Evolutionary conservation across 2,888 invertebrate species (phyloP).

Genomic region (Pseudococcus jackbeardsleyi): DNA sequence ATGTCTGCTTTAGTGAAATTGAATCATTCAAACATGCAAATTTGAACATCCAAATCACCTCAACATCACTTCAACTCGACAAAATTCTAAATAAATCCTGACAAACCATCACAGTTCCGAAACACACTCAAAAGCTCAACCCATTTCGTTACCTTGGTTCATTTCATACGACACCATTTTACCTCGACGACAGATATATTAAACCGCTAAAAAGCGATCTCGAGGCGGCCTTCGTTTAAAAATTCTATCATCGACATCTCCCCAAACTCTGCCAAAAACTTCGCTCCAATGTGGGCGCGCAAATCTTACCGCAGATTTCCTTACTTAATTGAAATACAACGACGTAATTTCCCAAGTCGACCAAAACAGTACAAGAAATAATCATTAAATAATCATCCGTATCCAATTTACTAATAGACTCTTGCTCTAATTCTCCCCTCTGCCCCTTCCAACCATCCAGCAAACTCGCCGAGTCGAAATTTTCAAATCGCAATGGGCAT

Average conservation of each 20-base stretch:
- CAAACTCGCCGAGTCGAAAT: neutral
- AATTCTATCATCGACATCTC: neutral
- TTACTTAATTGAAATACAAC: slow-evolving; percentile 26
- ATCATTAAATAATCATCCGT: slow-evolving; percentile 42
- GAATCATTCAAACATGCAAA: no score
- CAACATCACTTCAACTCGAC: no score
- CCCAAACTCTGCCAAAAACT: neutral
- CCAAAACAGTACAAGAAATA: slow-evolving; percentile 19
- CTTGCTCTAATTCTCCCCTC: neutral
- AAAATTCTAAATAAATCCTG: no score
- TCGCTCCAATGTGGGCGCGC: neutral
- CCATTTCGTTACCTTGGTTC: neutral
- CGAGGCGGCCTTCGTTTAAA: neutral
- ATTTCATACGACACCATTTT: neutral
- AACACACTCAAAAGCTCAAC: neutral
- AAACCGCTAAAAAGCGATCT: neutral
- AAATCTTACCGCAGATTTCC: slow-evolving; percentile 32
- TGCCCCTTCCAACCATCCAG: neutral
- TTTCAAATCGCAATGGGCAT: neutral
- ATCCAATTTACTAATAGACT: slow-evolving; percentile 29
- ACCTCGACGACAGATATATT: neutral
- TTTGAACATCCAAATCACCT: no score
- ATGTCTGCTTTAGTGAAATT: no score
- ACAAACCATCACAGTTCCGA: no score
- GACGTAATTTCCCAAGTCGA: slow-evolving; percentile 28